A percentile compares a stretch with the other conserved stretches of the same genome.
Conservation (phyloP, 2,113 vertebrate species). For the Dipodomys spectabilis region DNA sequence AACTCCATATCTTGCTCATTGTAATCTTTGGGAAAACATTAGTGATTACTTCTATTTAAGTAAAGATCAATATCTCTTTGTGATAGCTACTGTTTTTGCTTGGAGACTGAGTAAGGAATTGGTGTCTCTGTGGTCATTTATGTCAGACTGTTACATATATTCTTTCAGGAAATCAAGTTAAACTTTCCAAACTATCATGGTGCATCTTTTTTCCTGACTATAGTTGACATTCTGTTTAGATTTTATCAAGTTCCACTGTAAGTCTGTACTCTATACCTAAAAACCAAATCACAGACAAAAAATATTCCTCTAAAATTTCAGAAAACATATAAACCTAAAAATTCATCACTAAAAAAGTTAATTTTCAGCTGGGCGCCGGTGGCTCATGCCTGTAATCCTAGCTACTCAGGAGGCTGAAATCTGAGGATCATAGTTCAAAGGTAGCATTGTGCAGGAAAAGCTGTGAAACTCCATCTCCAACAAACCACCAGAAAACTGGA, state of each 20-base stretch:
- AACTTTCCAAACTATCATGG: not conserved
- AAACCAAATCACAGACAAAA: not conserved
- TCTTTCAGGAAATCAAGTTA: slow-evolving; percentile 43
- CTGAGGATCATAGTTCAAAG: too few species aligned
- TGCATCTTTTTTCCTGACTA: not conserved
- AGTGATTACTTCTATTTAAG: not conserved
- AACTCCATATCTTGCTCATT: not conserved
- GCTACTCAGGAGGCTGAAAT: too few species aligned
- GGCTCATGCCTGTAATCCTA: too few species aligned
- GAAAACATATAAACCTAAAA: not conserved
- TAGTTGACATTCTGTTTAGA: not conserved
- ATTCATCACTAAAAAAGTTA: too few species aligned
- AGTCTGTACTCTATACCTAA: not conserved
- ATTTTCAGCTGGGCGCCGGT: not conserved
- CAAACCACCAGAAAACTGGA: too few species aligned
- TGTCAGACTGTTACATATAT: not conserved
- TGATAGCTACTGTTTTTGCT: slow-evolving; percentile 15
- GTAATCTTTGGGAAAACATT: not conserved
- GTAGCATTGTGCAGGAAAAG: too few species aligned
- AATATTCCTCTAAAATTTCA: not conserved
- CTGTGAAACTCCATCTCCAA: too few species aligned
- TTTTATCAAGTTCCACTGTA: not conserved
- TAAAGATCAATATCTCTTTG: not conserved
- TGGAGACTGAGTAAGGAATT: not conserved
- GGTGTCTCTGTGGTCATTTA: slow-evolving; percentile 29